phyloP scores from a whole-genome alignment of 37 sponge, comb jelly and placozoan genomes.

The Haliclona indistincta region DNA sequence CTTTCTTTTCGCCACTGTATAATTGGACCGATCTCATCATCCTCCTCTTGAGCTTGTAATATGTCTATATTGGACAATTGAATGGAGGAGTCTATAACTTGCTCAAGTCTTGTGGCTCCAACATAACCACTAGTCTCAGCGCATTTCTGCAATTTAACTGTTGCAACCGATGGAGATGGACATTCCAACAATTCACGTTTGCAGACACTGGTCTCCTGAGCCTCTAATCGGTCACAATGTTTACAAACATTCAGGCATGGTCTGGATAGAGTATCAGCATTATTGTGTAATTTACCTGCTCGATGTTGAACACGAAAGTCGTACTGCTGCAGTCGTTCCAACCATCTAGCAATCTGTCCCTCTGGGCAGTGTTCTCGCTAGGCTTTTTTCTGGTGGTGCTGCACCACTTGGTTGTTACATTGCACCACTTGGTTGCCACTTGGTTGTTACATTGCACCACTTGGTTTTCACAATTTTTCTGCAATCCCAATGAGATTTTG shows the following conservation, averaged over 20 bases:
- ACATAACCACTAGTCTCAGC: not conserved
- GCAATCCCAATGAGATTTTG: too few relatives aligned
- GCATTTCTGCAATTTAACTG: not conserved
- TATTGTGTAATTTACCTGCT: not conserved
- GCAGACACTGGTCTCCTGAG: too few relatives aligned
- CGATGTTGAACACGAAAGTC: constrained; percentile 17
- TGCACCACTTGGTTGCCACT: too few relatives aligned
- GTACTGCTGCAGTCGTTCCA: constrained; percentile 10
- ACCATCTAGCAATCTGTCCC: constrained; percentile 22
- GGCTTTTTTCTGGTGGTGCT: too few relatives aligned
- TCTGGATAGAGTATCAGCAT: constrained; percentile 19
- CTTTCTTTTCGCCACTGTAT: constrained; percentile 3
- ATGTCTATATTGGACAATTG: too few relatives aligned
- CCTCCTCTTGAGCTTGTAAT: constrained; percentile 6
- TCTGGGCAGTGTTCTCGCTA: too few relatives aligned
- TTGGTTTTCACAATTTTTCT: too few relatives aligned
- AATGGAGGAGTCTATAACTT: not conserved
- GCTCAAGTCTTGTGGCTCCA: not conserved
- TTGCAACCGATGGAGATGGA: not conserved
- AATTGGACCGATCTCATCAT: constrained; percentile 4
- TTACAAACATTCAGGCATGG: constrained; percentile 2
- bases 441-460: too few relatives aligned
- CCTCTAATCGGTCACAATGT: constrained; percentile 20
- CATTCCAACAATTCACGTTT: too few relatives aligned
- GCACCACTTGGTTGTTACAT: too few relatives aligned